Percentiles rank a stretch among this genome's conserved stretches.
Evolutionary conservation across 2,797 vertebrate genomes (phyloP).

Genomic region (Poeciliopsis presidionis): DNA sequence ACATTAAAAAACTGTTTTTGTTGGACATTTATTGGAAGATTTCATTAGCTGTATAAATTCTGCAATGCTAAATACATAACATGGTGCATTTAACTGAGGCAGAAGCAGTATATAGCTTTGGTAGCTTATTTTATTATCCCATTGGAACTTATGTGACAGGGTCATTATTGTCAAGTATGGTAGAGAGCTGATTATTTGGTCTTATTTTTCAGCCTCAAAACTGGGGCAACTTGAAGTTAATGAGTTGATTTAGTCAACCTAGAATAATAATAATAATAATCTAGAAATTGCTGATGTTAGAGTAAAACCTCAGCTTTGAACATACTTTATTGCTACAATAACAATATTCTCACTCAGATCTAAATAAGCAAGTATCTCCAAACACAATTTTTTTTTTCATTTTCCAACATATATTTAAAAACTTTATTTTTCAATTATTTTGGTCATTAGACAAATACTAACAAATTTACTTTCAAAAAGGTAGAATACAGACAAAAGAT

Average conservation of each 20-base stretch:
- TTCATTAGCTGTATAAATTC: not conserved
- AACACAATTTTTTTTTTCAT: not conserved
- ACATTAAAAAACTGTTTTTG: not conserved
- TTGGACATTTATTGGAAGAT: not conserved
- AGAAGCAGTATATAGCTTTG: not conserved
- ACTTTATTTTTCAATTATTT: not conserved
- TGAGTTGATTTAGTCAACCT: not conserved
- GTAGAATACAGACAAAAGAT: constrained; percentile 9
- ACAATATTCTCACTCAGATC: not conserved
- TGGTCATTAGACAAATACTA: not conserved
- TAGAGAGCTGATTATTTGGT: not conserved
- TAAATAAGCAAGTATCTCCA: not conserved
- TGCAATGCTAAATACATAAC: not conserved
- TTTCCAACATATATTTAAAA: not conserved
- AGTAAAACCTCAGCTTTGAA: not conserved
- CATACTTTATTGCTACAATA: not conserved
- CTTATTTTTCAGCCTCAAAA: not conserved
- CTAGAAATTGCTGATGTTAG: not conserved
- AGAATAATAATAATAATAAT: not conserved
- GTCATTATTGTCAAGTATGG: not conserved
- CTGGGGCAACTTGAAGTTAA: not conserved
- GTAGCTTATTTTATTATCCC: not conserved
- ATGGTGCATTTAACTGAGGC: not conserved
- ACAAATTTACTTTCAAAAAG: not conserved
- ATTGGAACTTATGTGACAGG: not conserved